phyloP scores from a whole-genome alignment of 2,888 invertebrate genomes.

The Hyalella azteca region DNA sequence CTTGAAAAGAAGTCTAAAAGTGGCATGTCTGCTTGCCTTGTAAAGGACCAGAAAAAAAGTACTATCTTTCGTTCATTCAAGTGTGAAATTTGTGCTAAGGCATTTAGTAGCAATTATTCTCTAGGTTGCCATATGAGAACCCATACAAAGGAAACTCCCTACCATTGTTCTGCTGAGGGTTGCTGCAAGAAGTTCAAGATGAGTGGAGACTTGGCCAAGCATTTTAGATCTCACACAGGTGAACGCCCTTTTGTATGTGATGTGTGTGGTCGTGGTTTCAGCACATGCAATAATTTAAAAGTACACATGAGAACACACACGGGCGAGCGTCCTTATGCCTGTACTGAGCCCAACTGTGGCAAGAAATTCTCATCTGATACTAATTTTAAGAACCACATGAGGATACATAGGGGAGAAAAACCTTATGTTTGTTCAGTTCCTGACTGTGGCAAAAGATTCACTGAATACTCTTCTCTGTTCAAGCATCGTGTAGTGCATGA shows the following conservation, averaged over 20 bases:
- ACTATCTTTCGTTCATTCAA: neutral
- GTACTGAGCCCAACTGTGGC: constrained; percentile 69
- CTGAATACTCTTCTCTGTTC: constrained; percentile 74
- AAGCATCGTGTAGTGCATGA: constrained; percentile 73
- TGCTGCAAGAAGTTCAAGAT: constrained; percentile 33
- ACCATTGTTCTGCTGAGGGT: constrained; percentile 27
- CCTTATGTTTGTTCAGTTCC: constrained; percentile 69
- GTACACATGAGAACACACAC: constrained; percentile 73
- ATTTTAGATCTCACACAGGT: constrained; percentile 68
- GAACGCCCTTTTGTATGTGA: constrained; percentile 64
- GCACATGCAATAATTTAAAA: constrained; percentile 74
- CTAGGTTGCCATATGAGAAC: constrained; percentile 20
- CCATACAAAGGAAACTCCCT: constrained; percentile 26
- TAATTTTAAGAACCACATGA: constrained; percentile 73
- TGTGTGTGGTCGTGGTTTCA: constrained; percentile 72
- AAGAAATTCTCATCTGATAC: constrained; percentile 73
- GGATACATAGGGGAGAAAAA: constrained; percentile 64
- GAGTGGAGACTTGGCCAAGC: constrained; percentile 61
- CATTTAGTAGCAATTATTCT: constrained; percentile 1
- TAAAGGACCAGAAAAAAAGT: neutral
- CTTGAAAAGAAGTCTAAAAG: too few relatives aligned
- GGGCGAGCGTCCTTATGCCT: constrained; percentile 69
- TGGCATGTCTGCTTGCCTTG: too few relatives aligned
- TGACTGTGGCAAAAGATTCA: constrained; percentile 72
- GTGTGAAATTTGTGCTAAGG: neutral